These are phyloP conservation scores for Yponomeuta evonymella DNA, from an alignment of 2,888 invertebrate genomes.

Conservation along the genomic window DNA sequence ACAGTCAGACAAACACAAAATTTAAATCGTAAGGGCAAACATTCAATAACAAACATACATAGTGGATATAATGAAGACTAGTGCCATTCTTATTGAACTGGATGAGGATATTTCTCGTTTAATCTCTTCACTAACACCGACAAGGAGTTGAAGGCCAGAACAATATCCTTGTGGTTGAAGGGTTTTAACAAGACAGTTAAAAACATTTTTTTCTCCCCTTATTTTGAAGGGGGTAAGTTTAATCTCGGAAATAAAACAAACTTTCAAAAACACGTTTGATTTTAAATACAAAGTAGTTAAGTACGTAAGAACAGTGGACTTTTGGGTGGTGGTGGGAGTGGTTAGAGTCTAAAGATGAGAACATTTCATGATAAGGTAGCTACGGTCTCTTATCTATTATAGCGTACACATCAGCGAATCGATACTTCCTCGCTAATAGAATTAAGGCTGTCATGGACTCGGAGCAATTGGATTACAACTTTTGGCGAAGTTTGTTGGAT, in stretches of 20 bases:
- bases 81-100: conserved; percentile 28
- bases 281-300: too few species aligned
- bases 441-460: conserved; percentile 42
- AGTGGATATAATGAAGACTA: conserved; percentile 26
- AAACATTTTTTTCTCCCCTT: too few species aligned
- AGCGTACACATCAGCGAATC: conserved; percentile 18
- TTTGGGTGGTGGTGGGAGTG: too few species aligned
- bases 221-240: too few species aligned
- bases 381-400: neutral
- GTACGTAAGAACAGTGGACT: too few species aligned
- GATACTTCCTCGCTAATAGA: conserved; percentile 34
- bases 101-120: neutral
- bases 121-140: too few species aligned
- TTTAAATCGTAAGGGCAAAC: neutral
- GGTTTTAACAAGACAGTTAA: too few species aligned
- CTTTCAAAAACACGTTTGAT: too few species aligned
- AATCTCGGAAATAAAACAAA: too few species aligned
- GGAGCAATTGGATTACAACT: conserved; percentile 58
- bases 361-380: neutral
- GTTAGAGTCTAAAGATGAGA: too few species aligned
- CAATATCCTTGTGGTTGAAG: too few species aligned
- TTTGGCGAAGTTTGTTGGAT: conserved; percentile 53
- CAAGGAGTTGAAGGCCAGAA: too few species aligned
- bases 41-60: neutral
- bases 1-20: neutral